Base-by-base conservation (phyloP, 2,888 invertebrate species). In the Schrankia costaestrigalis region DNA sequence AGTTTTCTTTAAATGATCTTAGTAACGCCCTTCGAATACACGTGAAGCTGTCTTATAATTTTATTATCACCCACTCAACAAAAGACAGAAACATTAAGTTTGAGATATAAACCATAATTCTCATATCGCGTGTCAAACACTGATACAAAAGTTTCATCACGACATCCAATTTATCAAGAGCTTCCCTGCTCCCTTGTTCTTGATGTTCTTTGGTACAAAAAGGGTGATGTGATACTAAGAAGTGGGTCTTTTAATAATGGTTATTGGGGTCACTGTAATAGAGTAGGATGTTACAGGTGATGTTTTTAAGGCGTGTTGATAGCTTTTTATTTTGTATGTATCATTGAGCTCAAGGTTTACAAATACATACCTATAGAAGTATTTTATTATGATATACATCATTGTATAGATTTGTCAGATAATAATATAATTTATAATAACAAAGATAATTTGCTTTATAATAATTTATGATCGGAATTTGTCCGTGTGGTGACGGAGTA, bases 81-180 rank as follows among this genome's bases (percentile, higher is more conserved):
- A 63, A 62, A 63, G 59, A 56, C 45, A 48, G 36, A 62, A 60
- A 7, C 63, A 68, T 69, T 56, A 70, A 62, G 64, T 70, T 71
- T 57, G 60, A 62, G 63, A 70, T 58, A 65, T 63, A 55, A 61
- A 47, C 72, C 75, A 74, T 84, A 83, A 84, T 83, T 80, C 78
- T 72, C 68, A 44, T 55, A 74, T 84, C 56, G 84, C 84, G 78
- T 84, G 84, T 64, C 71, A 69, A 69, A 62, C 26, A 40, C 59
- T 67, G 62, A 73, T 78, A 74, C 50, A 39, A 52, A 48, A 50
- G 47, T 43, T 55, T 50, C 44, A 48, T 46, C 46, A 49, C 31
- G 15, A 6, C 15, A 11, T 24, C 64, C 51, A 56, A 1, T 25
- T 13, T 36, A 34, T n/a, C 8, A 18, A 38, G 66, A 59, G 8